Percentiles rank a stretch among this genome's conserved stretches.
These are phyloP conservation scores for Lycaon pictus DNA, from an alignment of 2,113 vertebrate genomes.

Conservation along the genomic window DNA sequence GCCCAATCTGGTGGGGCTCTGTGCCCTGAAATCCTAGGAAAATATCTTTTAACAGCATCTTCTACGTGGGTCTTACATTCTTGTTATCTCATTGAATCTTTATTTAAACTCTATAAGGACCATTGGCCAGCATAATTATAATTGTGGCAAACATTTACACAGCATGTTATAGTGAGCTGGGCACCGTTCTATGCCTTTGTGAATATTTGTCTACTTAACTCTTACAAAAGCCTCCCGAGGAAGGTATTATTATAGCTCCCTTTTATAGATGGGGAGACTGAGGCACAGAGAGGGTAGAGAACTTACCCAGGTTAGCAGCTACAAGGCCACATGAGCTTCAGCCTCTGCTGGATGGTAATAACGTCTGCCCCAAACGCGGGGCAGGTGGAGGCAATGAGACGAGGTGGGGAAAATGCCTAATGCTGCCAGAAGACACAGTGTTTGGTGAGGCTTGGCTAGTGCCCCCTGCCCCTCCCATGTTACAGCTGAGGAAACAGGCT, in stretches of 20 bases:
- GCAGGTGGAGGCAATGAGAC: background rate
- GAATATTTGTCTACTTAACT: background rate
- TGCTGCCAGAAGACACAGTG: background rate
- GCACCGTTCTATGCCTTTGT: background rate
- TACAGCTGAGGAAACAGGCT: background rate
- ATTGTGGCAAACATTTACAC: background rate
- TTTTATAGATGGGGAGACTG: background rate
- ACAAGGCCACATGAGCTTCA: background rate
- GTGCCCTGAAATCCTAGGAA: background rate
- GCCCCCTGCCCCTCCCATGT: too few relatives aligned
- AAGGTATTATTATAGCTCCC: background rate
- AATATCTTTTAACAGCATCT: background rate
- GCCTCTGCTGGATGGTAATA: background rate
- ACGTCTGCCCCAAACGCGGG: background rate
- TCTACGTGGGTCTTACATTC: background rate
- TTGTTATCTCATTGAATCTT: constrained; percentile 11
- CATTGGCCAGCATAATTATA: background rate
- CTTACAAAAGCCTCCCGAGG: background rate
- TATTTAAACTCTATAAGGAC: background rate
- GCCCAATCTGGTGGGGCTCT: background rate
- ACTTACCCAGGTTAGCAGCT: background rate
- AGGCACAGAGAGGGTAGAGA: background rate
- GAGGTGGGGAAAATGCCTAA: background rate
- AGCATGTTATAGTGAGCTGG: background rate
- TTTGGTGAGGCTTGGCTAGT: background rate